phyloP scores from a whole-genome alignment of 2,113 vertebrate genomes.

The Desmodus rotundus region DNA sequence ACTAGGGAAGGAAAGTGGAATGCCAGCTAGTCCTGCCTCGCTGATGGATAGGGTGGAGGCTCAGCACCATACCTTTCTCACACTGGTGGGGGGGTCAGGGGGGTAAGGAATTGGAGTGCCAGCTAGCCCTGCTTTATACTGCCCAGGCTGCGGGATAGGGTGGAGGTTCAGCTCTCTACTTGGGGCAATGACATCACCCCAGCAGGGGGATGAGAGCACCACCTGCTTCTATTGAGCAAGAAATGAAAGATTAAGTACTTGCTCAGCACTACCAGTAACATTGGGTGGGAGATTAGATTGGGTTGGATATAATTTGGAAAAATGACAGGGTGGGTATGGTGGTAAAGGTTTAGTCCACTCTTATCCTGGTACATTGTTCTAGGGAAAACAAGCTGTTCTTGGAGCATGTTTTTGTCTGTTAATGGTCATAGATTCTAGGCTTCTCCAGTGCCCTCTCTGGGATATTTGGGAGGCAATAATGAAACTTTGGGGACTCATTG shows the following conservation, averaged over 20 bases:
- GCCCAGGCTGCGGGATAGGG: too few relatives aligned
- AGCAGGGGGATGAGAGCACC: background rate
- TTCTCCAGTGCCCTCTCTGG: background rate
- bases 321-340: background rate
- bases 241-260: background rate
- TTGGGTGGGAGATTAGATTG: background rate
- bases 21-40: background rate
- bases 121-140: background rate
- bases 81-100: background rate
- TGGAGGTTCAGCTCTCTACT: background rate
- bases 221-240: background rate
- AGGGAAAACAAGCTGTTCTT: background rate
- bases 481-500: background rate
- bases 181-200: too few relatives aligned
- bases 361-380: background rate
- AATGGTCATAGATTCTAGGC: background rate
- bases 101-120: background rate
- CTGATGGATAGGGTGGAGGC: background rate
- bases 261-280: background rate
- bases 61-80: background rate
- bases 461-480: background rate
- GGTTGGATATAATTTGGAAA: background rate
- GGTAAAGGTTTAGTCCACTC: background rate
- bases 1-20: background rate
- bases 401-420: background rate